These are phyloP conservation scores for Mechanitis messenoides DNA, from an alignment of 2,888 invertebrate species.

Conservation along the genomic window DNA sequence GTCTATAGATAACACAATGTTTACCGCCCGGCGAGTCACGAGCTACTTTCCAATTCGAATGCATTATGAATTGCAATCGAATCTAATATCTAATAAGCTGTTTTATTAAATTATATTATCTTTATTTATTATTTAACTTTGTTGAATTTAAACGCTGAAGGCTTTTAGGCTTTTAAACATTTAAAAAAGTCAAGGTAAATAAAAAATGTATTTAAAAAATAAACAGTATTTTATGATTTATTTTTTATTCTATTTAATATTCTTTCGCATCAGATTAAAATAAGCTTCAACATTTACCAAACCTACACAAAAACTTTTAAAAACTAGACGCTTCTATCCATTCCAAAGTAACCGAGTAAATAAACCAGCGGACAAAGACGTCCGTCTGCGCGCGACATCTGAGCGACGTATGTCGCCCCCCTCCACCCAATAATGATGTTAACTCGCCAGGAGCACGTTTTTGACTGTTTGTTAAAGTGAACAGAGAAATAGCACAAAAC, in stretches of 20 bases:
- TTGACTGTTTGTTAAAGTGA: conserved; percentile 43
- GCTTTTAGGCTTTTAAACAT: too few species aligned
- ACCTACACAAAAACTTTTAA: conserved; percentile 16
- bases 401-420: conserved; percentile 72
- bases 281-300: neutral
- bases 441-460: conserved; percentile 65
- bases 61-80: conserved; percentile 11
- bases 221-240: neutral
- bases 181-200: neutral
- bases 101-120: conserved; percentile 2
- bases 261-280: neutral
- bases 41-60: conserved; percentile 20
- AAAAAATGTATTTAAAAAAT: neutral
- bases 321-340: conserved; percentile 58
- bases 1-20: conserved; percentile 21
- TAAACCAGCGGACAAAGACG: conserved; percentile 75
- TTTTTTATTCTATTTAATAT: neutral
- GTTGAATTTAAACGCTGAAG: neutral
- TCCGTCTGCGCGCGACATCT: conserved; percentile 74
- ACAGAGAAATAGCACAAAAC: neutral
- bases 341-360: conserved; percentile 57
- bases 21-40: conserved; percentile 24
- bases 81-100: conserved; percentile 7
- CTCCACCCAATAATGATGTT: conserved; percentile 69
- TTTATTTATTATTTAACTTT: neutral